A percentile compares a stretch with the other conserved stretches of the same genome.
Evolutionary conservation across 2,888 invertebrate species (phyloP).

Genomic region (Nowickia ferox): DNA sequence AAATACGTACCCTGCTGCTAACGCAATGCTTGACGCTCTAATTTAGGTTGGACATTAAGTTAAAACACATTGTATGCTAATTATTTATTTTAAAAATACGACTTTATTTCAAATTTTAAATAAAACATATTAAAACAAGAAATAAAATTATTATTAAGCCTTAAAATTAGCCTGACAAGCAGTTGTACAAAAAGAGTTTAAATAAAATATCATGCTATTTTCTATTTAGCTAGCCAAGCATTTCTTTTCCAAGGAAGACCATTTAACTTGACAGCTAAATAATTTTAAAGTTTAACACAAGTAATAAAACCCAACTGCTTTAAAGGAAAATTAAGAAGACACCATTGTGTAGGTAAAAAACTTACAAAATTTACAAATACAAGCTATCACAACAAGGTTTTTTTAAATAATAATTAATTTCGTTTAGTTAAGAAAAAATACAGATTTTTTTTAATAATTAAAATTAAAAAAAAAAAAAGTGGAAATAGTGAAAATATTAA

Average conservation of each 20-base stretch:
- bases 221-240: constrained; percentile 43
- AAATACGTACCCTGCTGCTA: no score
- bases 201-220: constrained; percentile 47
- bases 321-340: constrained; percentile 22
- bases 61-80: neutral
- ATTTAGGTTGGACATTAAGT: no score
- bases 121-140: constrained; percentile 65
- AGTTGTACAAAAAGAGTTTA: constrained; percentile 45
- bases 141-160: constrained; percentile 37
- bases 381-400: constrained; percentile 70
- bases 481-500: constrained; percentile 1
- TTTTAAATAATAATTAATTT: constrained; percentile 54
- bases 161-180: constrained; percentile 62
- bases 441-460: constrained; percentile 10
- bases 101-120: constrained; percentile 63
- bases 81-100: constrained; percentile 66
- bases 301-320: constrained; percentile 47
- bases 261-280: constrained; percentile 49
- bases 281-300: constrained; percentile 13
- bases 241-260: constrained; percentile 64
- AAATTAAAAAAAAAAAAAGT: neutral
- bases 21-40: no score
- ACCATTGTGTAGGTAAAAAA: constrained; percentile 41
- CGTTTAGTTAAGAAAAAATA: constrained; percentile 30
- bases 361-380: constrained; percentile 65